Base-by-base conservation (phyloP, 1,140 invertebrate genomes). In the Anoplophora glabripennis region DNA sequence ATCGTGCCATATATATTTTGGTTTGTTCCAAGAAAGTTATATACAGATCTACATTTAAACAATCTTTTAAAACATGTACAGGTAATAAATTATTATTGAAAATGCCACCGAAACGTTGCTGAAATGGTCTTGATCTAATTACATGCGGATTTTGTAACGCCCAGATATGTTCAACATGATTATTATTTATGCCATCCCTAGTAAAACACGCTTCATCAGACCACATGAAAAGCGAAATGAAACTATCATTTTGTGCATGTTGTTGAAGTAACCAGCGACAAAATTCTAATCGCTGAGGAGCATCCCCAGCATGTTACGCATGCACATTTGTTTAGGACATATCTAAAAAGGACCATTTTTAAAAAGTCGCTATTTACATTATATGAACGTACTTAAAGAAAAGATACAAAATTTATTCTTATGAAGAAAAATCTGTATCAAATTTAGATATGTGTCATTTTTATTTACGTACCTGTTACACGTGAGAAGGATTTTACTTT, bases 261-360 rank as follows among this genome's bases (percentile, higher is more conserved):
- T 37, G 47, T 36, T 49, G 47, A 49, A 49, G 47, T 34, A 18
- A 49, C 17, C 47, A 49, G 15, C 47, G 8, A 18, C 7, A 49
- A 49, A 49, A 49, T 49, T 28, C 47, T 2, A 49, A 49, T 28
- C 47, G 10, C 33, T 14, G 47, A 9, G 5, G 21, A 28, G 21
- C 21, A 28, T 28, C 5, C 5, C 21, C 21, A 28, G 21, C 21
- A 28, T 28, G 21, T 28, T 28, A n/a, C n/a, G n/a, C n/a, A n/a
- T n/a, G n/a, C n/a, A n/a, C n/a, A n/a, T n/a, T n/a, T n/a, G n/a
- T n/a, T n/a, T n/a, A n/a, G n/a, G n/a, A n/a, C n/a, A n/a, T n/a
- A n/a, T n/a, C n/a, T n/a, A n/a, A n/a, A n/a, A n/a, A n/a, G n/a
- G n/a, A n/a, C n/a, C n/a, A n/a, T n/a, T n/a, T n/a, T n/a, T n/a